Conservation (phyloP, 2,797 vertebrate species). For the Siniperca scherzeri region DNA sequence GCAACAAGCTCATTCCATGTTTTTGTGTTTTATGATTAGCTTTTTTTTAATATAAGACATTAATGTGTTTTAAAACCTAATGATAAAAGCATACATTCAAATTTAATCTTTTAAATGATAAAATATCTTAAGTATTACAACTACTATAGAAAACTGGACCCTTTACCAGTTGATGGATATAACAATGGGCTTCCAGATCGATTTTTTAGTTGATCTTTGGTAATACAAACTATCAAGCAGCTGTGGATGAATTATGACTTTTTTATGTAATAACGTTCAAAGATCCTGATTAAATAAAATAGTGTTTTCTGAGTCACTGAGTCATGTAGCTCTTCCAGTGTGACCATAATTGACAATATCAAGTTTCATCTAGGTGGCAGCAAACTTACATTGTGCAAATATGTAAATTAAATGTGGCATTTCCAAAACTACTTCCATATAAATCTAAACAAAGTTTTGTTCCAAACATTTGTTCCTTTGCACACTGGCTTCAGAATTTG, state of each 20-base stretch:
- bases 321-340: background rate
- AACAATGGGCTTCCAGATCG: background rate
- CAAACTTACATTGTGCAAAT: background rate
- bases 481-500: background rate
- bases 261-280: background rate
- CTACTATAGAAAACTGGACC: background rate
- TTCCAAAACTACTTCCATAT: background rate
- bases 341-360: background rate
- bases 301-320: background rate
- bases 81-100: background rate
- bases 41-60: background rate
- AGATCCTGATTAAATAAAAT: slow-evolving; percentile 30
- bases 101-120: background rate
- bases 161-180: background rate
- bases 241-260: background rate
- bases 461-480: background rate
- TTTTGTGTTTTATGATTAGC: background rate
- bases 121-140: background rate
- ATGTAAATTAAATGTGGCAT: background rate
- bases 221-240: slow-evolving; percentile 4
- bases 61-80: background rate
- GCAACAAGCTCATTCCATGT: background rate
- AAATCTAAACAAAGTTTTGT: background rate
- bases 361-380: slow-evolving; percentile 31
- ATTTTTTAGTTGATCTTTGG: background rate